Conservation (phyloP, 2,113 vertebrate species). For the Xiphias gladius region DNA sequence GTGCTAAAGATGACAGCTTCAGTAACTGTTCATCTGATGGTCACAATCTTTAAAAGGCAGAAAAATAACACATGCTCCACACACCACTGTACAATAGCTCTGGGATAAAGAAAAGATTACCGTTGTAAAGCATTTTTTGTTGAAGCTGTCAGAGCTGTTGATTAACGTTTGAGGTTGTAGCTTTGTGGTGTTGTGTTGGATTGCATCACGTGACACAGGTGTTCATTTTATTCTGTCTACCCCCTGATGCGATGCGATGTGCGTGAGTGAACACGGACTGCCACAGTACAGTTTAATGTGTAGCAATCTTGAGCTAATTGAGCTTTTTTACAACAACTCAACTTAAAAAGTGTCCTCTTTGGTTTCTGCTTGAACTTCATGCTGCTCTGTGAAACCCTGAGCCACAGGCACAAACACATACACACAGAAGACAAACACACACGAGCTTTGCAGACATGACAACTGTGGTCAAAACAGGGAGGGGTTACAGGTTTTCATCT, state of each 20-base stretch:
- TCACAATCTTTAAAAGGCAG: neutral
- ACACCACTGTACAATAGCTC: neutral
- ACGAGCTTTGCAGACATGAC: slow-evolving; percentile 39
- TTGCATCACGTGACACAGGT: neutral
- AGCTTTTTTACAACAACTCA: slow-evolving; percentile 15
- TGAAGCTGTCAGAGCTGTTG: neutral
- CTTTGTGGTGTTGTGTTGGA: neutral
- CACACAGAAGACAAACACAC: slow-evolving; percentile 33
- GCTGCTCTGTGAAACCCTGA: slow-evolving; percentile 13
- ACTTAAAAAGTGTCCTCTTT: slow-evolving; percentile 21
- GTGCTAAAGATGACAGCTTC: slow-evolving; percentile 25
- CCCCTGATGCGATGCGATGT: slow-evolving; percentile 14
- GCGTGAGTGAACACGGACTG: neutral
- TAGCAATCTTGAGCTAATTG: slow-evolving; percentile 13
- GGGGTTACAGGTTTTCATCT: slow-evolving; percentile 38
- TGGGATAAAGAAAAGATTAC: neutral
- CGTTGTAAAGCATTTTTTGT: slow-evolving; percentile 18
- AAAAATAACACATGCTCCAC: neutral
- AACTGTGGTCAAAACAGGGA: slow-evolving; percentile 36
- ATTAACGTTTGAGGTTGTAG: slow-evolving; percentile 3
- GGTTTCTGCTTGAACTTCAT: slow-evolving; percentile 12
- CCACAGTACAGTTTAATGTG: neutral
- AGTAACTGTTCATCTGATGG: slow-evolving; percentile 14
- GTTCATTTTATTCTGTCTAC: slow-evolving; percentile 8
- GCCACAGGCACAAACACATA: slow-evolving; percentile 28